Evolutionary conservation across 2,888 invertebrate species (phyloP), one percentile per base, ranked within the genome.

Genomic region (Magallana nippona): DNA sequence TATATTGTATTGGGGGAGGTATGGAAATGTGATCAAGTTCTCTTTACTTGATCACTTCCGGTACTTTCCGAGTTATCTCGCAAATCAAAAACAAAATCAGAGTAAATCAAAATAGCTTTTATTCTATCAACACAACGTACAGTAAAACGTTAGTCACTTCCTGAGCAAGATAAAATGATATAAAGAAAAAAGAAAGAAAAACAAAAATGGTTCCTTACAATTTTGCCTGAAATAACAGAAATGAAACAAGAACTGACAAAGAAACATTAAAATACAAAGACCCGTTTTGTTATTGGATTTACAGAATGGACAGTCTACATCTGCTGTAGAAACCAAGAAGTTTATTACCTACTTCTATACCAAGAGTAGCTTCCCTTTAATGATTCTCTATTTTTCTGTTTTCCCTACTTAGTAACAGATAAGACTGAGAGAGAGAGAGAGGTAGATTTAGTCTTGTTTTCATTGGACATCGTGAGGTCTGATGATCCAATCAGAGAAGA

Each of bases 281-380:
- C 71, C 71, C 71, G 71, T 71, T 71, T 71, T 11, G 22, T 27
- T 27, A 27, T 2, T 71, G 71, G 71, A 71, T 71, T 71, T 71
- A 71, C 32, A 71, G 22, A 22, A 27, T 71, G 71, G 71, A 63
- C 63, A 63, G 63, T 27, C 32, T 71, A 71, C 71, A 32, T 15
- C 32, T 27, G n/a, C 15, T 71, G 71, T 71, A 71, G 32, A 22
- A 27, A 11, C 13, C 32, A 71, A 71, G 10, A 19, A 60, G 60
- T n/a, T 60, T 10, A 3, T 2, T 13, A 27, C 32, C 27, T 32
- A 15, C 22, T 71, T 71, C 71, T 71, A 2, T 11, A 27, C 22
- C 71, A 71, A 71, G 71, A 22, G 13, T 27, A 22, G 71, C 13
- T 27, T 71, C 71, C 27, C 71, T 71, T 27, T 27, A 19, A n/a